These are phyloP conservation scores for Epizoanthus stellaris DNA, from an alignment of 92 coral and sea anemone genomes.

Conservation along the genomic window DNA sequence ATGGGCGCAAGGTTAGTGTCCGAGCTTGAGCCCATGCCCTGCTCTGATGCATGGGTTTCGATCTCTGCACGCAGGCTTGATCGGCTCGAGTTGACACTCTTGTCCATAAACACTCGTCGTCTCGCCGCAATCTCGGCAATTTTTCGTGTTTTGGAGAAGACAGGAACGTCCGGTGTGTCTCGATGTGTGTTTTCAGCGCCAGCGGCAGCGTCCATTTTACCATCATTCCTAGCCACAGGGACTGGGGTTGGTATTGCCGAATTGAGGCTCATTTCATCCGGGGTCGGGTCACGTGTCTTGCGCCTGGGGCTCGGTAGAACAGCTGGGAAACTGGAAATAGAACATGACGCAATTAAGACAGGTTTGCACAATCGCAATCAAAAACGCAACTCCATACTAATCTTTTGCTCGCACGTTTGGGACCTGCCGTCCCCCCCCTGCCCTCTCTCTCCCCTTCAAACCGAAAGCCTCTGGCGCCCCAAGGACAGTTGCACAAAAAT, in stretches of 20 bases:
- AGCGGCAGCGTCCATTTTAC: slow-evolving; percentile 14
- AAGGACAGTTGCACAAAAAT: too few species aligned
- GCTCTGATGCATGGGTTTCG: slow-evolving; percentile 67
- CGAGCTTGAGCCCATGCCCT: slow-evolving; percentile 55
- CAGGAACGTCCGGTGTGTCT: slow-evolving; percentile 60
- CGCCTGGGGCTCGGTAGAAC: slow-evolving; percentile 69
- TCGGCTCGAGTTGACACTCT: slow-evolving; percentile 49
- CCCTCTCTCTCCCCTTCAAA: too few species aligned
- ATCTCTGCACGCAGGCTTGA: slow-evolving; percentile 64
- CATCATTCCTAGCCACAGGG: slow-evolving; percentile 23
- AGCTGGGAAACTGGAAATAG: slow-evolving; percentile 56
- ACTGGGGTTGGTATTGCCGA: slow-evolving; percentile 47
- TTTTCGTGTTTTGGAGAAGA: slow-evolving; percentile 80
- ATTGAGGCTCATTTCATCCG: slow-evolving; percentile 48
- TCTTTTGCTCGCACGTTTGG: too few species aligned
- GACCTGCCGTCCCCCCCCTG: too few species aligned
- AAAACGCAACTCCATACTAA: too few species aligned
- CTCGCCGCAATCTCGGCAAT: slow-evolving; percentile 83
- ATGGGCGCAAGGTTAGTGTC: slow-evolving; percentile 50
- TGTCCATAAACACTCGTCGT: slow-evolving; percentile 73
- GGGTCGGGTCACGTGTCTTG: slow-evolving; percentile 49
- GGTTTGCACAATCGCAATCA: not conserved
- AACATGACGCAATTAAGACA: not conserved
- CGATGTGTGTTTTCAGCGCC: slow-evolving; percentile 9
- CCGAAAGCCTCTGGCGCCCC: too few species aligned